Evolutionary conservation across 2,797 vertebrate species (phyloP).

Genomic region (Chiloscyllium punctatum): DNA sequence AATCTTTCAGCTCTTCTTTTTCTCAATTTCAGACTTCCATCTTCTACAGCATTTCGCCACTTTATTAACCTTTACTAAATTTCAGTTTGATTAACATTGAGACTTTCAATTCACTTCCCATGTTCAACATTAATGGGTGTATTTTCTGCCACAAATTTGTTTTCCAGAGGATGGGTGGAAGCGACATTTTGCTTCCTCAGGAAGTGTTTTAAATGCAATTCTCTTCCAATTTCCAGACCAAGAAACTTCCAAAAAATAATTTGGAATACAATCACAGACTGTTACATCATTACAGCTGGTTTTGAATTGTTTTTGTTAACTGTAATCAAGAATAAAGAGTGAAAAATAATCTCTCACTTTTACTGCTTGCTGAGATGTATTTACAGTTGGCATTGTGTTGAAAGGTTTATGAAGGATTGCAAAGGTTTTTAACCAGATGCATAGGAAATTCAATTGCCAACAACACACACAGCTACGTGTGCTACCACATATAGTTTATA

Average conservation of each 20-base stretch:
- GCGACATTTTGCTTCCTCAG: conserved; percentile 6
- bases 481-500: neutral
- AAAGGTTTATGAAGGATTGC: neutral
- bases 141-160: neutral
- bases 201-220: neutral
- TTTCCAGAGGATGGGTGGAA: conserved; percentile 17
- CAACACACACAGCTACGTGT: neutral
- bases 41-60: no score
- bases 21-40: no score
- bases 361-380: neutral
- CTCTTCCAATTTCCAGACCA: neutral
- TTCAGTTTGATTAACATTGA: neutral
- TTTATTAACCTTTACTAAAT: no score
- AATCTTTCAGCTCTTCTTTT: no score
- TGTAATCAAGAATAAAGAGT: neutral
- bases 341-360: conserved; percentile 2
- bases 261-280: neutral
- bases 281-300: conserved; percentile 24
- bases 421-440: neutral
- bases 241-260: conserved; percentile 1
- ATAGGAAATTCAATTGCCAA: neutral
- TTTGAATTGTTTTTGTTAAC: neutral
- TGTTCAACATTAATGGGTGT: neutral
- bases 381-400: conserved; percentile 7
- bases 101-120: neutral